These are phyloP conservation scores for Aviceda subcristata DNA, from an alignment of 2,113 vertebrate species.

Conservation along the genomic window DNA sequence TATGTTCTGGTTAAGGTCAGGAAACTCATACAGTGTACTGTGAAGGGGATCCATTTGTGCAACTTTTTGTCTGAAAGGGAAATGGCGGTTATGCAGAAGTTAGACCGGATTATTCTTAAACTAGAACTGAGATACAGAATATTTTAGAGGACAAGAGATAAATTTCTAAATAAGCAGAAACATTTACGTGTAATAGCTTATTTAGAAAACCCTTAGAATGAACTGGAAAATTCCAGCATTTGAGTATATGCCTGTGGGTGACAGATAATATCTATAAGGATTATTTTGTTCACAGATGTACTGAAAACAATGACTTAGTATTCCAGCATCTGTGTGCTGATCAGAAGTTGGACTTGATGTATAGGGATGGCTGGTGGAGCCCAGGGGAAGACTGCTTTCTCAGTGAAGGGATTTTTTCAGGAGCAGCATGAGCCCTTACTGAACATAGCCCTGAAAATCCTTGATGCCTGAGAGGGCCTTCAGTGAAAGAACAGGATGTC, in stretches of 20 bases:
- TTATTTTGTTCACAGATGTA: neutral
- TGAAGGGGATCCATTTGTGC: constrained; percentile 63
- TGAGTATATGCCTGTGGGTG: neutral
- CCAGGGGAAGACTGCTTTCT: neutral
- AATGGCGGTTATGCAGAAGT: neutral
- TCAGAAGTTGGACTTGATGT: neutral
- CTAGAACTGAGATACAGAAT: neutral
- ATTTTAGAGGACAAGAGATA: neutral
- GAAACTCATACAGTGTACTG: constrained; percentile 58
- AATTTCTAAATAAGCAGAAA: neutral
- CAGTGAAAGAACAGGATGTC: constrained; percentile 47
- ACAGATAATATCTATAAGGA: neutral
- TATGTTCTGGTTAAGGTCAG: constrained; percentile 72
- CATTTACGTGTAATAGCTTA: neutral
- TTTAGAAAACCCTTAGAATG: neutral
- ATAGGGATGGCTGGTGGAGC: neutral
- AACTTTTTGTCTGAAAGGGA: constrained; percentile 71
- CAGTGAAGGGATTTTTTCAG: neutral
- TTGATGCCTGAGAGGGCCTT: constrained; percentile 63
- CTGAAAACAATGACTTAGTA: neutral
- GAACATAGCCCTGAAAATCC: constrained; percentile 62
- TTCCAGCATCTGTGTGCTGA: neutral
- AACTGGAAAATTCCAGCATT: neutral
- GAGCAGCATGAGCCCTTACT: constrained; percentile 54
- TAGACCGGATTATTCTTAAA: neutral